Conservation (phyloP, 2,888 invertebrate species). For the Julus scandinavius region DNA sequence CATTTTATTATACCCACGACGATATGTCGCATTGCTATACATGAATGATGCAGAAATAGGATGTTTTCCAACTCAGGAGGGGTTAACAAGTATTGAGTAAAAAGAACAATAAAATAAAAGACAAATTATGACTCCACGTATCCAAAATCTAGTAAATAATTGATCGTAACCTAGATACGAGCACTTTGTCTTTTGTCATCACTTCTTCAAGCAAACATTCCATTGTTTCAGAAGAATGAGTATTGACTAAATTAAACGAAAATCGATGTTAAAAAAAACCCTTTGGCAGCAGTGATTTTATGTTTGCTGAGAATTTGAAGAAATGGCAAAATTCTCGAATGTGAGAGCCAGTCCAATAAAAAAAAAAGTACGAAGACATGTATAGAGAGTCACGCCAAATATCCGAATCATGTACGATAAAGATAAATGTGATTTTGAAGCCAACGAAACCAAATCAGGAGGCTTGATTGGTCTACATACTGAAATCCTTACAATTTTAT, state of each 20-base stretch:
- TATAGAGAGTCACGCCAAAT: not conserved
- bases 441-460: not conserved
- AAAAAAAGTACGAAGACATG: not conserved
- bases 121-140: not conserved
- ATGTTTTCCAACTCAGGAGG: not conserved
- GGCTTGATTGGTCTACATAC: not conserved
- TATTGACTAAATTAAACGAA: not conserved
- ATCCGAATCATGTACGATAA: not conserved
- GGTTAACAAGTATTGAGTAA: not conserved
- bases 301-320: not conserved
- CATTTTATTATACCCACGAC: too few species aligned
- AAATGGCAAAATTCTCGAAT: not conserved
- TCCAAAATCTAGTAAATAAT: not conserved
- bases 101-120: not conserved
- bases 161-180: slow-evolving; percentile 7
- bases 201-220: not conserved
- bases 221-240: not conserved
- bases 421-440: not conserved
- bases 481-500: too few species aligned
- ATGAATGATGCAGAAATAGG: too few species aligned
- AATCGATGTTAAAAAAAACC: not conserved
- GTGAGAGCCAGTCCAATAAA: not conserved
- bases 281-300: not conserved
- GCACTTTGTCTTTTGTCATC: not conserved
- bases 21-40: too few species aligned